Evolutionary conservation across 2,888 invertebrate genomes (phyloP), one percentile per base, ranked within the genome.

Genomic region (Parapristionchus giblindavisi): DNA sequence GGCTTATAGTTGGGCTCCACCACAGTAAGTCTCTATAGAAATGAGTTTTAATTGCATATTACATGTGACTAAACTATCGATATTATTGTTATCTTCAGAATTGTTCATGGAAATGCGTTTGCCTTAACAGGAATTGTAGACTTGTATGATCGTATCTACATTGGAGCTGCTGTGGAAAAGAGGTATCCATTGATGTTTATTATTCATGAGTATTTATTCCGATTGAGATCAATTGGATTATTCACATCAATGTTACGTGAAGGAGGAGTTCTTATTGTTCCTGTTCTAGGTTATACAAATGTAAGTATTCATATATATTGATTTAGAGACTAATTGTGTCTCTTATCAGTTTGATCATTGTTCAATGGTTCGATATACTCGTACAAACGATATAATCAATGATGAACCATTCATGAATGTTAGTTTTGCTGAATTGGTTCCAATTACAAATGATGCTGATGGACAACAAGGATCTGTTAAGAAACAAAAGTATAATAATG

Each of bases 21-120:
- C 65, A 4, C 27, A 65, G 65, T 65, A 38, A 61, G 34, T 61
- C n/a, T 6, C 21, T 34, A 38, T 61, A 27, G 6, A 29, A 4
- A 32, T 58, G 6, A 14, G 58, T 3, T 2, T 32, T 32, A 34
- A 34, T 58, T 21, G 27, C 11, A 6, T 17, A 32, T 32, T 2
- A n/a, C 14, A 32, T 3, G 11, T 58, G 17, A 11, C 4, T 11
- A 34, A 32, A 11, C 4, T 21, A 8, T 34, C 17, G 8, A 58
- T 11, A 32, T 1, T 32, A 58, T 14, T 32, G n/a, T n/a, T n/a
- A n/a, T n/a, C n/a, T n/a, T 38, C 61, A 65, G 65, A 40, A 43
- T 65, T n/a, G 43, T 34, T n/a, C 65, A 43, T 29, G 65, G 65
- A 21, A 65, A 65, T 34, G 65, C 65, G 11, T 48, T 65, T 24